Conservation (phyloP, 2,113 vertebrate species). For the Periophthalmus modestus region DNA sequence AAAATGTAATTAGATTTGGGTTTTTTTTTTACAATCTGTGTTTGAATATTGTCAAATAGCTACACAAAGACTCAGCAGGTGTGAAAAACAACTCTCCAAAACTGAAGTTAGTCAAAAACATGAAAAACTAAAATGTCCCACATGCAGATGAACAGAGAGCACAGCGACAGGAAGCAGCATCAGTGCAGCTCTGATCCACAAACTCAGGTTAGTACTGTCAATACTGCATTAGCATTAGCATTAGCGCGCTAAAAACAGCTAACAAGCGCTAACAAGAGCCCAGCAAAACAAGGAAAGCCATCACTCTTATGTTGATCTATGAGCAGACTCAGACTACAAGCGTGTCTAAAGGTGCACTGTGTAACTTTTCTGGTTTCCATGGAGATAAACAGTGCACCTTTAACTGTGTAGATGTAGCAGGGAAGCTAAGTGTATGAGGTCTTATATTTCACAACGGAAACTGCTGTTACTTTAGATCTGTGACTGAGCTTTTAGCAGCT, state of each 20-base stretch:
- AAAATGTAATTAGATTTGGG: no score
- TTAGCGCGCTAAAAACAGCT: constrained; percentile 19
- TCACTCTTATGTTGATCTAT: constrained; percentile 1
- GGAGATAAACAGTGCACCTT: no score
- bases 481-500: no score
- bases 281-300: constrained; percentile 10
- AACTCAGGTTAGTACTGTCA: constrained; percentile 30
- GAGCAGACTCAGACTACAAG: constrained; percentile 6
- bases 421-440: background rate
- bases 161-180: constrained; percentile 34
- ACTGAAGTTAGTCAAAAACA: background rate
- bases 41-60: background rate
- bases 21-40: background rate
- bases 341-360: constrained; percentile 6
- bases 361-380: no score
- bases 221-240: constrained; percentile 18
- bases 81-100: background rate
- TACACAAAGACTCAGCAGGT: background rate
- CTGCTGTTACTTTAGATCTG: no score
- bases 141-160: constrained; percentile 39
- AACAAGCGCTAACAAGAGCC: constrained; percentile 30
- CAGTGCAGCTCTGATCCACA: constrained; percentile 36
- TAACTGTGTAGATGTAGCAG: background rate
- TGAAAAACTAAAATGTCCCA: constrained; percentile 6
- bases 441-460: no score